These are phyloP conservation scores for Trachurus trachurus DNA, from an alignment of 2,797 vertebrate species.

Conservation along the genomic window DNA sequence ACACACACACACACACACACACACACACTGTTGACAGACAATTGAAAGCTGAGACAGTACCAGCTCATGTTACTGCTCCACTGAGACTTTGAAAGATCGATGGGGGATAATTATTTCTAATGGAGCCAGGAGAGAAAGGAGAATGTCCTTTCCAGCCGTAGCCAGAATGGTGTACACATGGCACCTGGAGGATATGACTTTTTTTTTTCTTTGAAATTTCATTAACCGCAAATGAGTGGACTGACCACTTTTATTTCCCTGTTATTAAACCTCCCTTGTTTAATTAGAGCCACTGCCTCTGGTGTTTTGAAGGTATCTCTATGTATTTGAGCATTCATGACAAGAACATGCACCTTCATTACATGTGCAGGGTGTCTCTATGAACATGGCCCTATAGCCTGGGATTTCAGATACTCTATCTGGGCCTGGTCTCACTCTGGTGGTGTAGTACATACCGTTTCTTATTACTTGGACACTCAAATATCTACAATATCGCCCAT, in stretches of 20 bases:
- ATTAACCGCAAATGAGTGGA: slow-evolving; percentile 31
- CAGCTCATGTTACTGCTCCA: slow-evolving; percentile 54
- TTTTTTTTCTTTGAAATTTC: slow-evolving; percentile 26
- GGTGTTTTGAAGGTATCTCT: not conserved
- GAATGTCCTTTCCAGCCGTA: slow-evolving; percentile 48
- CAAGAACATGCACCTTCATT: slow-evolving; percentile 52
- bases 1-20: slow-evolving; percentile 3
- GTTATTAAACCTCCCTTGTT: not conserved
- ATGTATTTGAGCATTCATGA: slow-evolving; percentile 34
- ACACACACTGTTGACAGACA: slow-evolving; percentile 55
- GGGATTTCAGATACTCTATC: slow-evolving; percentile 55
- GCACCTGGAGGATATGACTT: slow-evolving; percentile 25
- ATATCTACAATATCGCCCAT: slow-evolving; percentile 3
- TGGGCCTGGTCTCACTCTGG: slow-evolving; percentile 32
- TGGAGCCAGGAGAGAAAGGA: slow-evolving; percentile 57
- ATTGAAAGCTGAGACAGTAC: slow-evolving; percentile 60
- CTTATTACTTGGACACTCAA: not conserved
- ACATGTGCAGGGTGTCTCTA: slow-evolving; percentile 29
- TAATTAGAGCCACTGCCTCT: not conserved
- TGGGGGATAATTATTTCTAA: slow-evolving; percentile 80
- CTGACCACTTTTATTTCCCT: not conserved
- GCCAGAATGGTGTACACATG: slow-evolving; percentile 22
- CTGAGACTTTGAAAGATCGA: slow-evolving; percentile 63
- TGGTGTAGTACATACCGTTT: slow-evolving; percentile 3
- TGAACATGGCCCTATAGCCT: slow-evolving; percentile 40